Base-by-base conservation (phyloP, 2,113 vertebrate genomes). In the Hemiscyllium ocellatum region DNA sequence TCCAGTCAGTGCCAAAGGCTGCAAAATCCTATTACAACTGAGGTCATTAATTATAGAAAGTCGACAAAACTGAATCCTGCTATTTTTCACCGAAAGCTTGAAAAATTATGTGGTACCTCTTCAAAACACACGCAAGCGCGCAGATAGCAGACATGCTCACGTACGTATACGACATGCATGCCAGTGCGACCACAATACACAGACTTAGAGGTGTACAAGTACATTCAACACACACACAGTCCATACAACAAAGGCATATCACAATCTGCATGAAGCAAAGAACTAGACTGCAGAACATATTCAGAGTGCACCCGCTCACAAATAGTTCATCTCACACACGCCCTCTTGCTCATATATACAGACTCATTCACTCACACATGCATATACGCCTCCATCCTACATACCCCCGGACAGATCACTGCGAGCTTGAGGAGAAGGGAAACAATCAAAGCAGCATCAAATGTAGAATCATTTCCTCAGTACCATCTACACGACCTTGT, bases 21-120 rank as follows among this genome's bases (percentile, higher is more conserved):
- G 97, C 97, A 97, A 97, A 98, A 98, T 97, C 98, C 98, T 98
- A 97, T 98, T 97, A 98, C 96, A 69, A 96, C 96, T 96, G 95
- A 33, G 97, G 95, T 97, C 97, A 98, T 98, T 98, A 97, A 98
- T 98, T 98, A 98, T 96, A 96, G 94, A 94, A 96, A 97, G 97
- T 98, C 98, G 97, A 97, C 96, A 96, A 95, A 91, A 93, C 96
- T 96, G 97, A 95, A 95, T 85, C 97, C 96, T 96, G 96, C 96
- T 89, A 97, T 98, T 97, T 97, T 97, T 98, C 98, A 98, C 97
- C 97, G 97, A 95, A 96, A 97, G 96, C 96, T 97, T 95, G 66
- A 97, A 98, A 97, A 96, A 97, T 96, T 97, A 97, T 97, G 97
- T 95, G 68, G 96, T 96, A 96, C 96, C 96, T 96, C 97, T 96